Conservation (phyloP, 30 jellyfish, hydroid and myxozoan genomes). For the Nemopilema nomurai region DNA sequence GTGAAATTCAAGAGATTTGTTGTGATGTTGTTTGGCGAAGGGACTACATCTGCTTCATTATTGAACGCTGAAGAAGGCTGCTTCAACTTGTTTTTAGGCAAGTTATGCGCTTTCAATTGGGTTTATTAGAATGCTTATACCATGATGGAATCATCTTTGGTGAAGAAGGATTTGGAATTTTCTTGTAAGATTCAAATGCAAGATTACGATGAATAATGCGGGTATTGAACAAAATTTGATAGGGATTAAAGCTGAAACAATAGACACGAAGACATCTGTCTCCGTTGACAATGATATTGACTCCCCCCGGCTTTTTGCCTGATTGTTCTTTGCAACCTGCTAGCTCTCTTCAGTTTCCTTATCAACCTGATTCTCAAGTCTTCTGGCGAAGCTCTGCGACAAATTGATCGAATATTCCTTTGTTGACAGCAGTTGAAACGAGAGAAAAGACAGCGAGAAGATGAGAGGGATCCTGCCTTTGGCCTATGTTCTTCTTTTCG, state of each 20-base stretch:
- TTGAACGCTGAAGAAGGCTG: too few species aligned
- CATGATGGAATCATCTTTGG: background rate
- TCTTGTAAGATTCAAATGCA: background rate
- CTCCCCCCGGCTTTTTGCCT: background rate
- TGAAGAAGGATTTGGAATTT: background rate
- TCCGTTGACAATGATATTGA: background rate
- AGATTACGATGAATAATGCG: background rate
- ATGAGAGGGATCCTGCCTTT: background rate
- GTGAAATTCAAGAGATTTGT: too few species aligned
- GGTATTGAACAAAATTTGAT: background rate
- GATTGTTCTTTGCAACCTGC: background rate
- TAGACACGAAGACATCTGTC: background rate
- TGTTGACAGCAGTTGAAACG: background rate
- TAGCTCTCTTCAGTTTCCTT: background rate
- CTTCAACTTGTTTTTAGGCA: too few species aligned
- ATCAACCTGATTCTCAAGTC: background rate
- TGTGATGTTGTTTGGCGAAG: too few species aligned
- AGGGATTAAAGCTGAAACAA: background rate
- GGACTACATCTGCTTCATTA: too few species aligned
- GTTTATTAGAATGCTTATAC: background rate
- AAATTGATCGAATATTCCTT: background rate
- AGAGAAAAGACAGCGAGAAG: background rate
- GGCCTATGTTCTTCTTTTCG: background rate
- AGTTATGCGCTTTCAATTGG: too few species aligned
- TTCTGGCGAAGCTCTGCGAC: background rate